These are phyloP conservation scores for Elachura formosa DNA, from an alignment of 2,113 vertebrate species.

Conservation along the genomic window DNA sequence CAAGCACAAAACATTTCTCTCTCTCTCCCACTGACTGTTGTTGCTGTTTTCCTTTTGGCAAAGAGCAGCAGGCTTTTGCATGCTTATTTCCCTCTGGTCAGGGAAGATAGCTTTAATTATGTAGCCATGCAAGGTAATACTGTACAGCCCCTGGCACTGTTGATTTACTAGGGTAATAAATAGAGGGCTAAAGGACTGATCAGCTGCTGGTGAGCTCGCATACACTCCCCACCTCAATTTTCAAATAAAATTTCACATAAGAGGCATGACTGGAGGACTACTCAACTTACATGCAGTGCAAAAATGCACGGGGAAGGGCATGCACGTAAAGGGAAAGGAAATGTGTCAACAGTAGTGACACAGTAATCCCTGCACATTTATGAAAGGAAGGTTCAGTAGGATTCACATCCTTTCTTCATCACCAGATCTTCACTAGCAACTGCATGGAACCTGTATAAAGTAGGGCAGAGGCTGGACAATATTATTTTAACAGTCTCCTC, in stretches of 20 bases:
- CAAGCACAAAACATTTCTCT: conserved; percentile 37
- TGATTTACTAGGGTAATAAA: background rate
- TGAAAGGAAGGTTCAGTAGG: background rate
- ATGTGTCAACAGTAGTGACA: conserved; percentile 9
- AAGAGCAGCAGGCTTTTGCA: conserved; percentile 60
- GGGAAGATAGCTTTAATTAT: conserved; percentile 39
- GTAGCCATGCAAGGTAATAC: background rate
- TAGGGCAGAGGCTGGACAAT: background rate
- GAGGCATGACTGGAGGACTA: background rate
- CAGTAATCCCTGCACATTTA: background rate
- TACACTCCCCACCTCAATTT: background rate
- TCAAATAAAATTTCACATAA: background rate
- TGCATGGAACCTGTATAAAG: background rate
- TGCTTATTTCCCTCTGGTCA: conserved; percentile 60
- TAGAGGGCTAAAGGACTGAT: background rate
- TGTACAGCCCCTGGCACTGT: background rate
- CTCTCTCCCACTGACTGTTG: conserved; percentile 33
- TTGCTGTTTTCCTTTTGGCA: conserved; percentile 71
- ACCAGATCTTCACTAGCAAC: background rate
- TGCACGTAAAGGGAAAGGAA: conserved; percentile 15
- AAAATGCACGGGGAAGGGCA: background rate
- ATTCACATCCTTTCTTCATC: background rate
- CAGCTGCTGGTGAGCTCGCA: background rate
- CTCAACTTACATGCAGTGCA: background rate
- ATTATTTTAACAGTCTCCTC: background rate